phyloP scores from a whole-genome alignment of 2,113 vertebrate species.

The Chitala chitala region DNA sequence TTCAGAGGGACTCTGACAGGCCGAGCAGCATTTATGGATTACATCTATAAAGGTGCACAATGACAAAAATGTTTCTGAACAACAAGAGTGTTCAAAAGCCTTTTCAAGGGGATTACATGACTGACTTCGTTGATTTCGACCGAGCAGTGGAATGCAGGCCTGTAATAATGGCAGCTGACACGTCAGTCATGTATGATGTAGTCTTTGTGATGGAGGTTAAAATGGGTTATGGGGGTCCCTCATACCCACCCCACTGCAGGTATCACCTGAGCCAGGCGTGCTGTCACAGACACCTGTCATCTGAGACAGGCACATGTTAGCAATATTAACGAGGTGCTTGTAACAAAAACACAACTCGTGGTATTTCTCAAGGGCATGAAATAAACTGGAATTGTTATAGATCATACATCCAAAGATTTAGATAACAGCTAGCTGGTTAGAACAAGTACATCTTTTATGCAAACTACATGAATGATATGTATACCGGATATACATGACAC shows the following conservation, averaged over 20 bases:
- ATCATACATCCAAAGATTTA: constrained; percentile 5
- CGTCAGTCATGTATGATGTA: constrained; percentile 52
- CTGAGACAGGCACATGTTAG: no score
- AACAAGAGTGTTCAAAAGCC: constrained; percentile 39
- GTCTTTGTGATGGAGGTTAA: constrained; percentile 38
- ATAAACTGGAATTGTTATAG: constrained; percentile 20
- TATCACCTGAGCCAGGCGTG: constrained; percentile 58
- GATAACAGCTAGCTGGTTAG: constrained; percentile 6
- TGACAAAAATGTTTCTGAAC: constrained; percentile 33
- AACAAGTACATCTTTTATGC: constrained; percentile 17
- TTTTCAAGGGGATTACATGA: constrained; percentile 34
- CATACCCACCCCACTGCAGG: constrained; percentile 34
- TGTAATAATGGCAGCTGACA: constrained; percentile 42
- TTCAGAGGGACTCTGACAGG: constrained; percentile 8
- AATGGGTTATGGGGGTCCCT: constrained; percentile 57
- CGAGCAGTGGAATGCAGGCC: constrained; percentile 26
- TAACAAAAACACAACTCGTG: constrained; percentile 17
- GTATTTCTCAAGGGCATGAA: constrained; percentile 26
- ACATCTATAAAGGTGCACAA: constrained; percentile 23
- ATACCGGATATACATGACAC: no score
- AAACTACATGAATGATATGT: constrained; percentile 10
- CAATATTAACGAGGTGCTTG: constrained; percentile 57
- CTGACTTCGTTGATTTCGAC: constrained; percentile 46
- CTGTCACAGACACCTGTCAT: constrained; percentile 51
- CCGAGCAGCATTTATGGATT: constrained; percentile 16